Evolutionary conservation across 2,888 invertebrate genomes (phyloP).

Genomic region (Icerya purchasi): DNA sequence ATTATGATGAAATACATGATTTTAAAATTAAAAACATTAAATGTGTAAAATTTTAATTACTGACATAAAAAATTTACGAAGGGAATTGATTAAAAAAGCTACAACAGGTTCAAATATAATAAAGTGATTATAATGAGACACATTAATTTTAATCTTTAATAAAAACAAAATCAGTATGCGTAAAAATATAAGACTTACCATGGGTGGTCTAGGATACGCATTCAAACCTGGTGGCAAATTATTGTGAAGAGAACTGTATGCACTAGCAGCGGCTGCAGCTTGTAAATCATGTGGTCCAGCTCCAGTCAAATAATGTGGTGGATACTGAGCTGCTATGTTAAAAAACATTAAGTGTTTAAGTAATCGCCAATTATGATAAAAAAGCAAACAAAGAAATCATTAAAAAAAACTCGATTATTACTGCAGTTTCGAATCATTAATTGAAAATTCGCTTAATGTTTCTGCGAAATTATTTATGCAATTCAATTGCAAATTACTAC

Average conservation of each 20-base stretch:
- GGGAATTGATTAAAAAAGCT: too few species aligned
- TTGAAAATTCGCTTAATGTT: background rate
- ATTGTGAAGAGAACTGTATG: slow-evolving; percentile 37
- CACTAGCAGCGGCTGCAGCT: slow-evolving; percentile 29
- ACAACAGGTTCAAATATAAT: too few species aligned
- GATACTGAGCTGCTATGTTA: slow-evolving; percentile 26
- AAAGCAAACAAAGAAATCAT: too few species aligned
- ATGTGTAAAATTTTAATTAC: too few species aligned
- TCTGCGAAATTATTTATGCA: too few species aligned
- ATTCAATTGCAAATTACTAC: too few species aligned
- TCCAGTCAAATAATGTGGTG: slow-evolving; percentile 36
- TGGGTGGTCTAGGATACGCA: slow-evolving; percentile 40
- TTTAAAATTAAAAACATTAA: too few species aligned
- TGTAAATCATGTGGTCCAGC: slow-evolving; percentile 34
- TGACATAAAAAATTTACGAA: too few species aligned
- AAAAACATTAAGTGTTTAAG: background rate
- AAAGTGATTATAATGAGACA: too few species aligned
- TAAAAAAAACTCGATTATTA: background rate
- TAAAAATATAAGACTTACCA: slow-evolving; percentile 24
- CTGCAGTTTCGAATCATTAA: background rate
- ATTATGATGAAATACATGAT: too few species aligned
- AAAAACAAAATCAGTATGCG: too few species aligned
- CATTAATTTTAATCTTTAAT: background rate
- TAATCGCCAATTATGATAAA: background rate
- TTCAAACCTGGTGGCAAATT: slow-evolving; percentile 39